Evolutionary conservation across 2,797 vertebrate species (phyloP).

Genomic region (Sebastes kiyomatsui): DNA sequence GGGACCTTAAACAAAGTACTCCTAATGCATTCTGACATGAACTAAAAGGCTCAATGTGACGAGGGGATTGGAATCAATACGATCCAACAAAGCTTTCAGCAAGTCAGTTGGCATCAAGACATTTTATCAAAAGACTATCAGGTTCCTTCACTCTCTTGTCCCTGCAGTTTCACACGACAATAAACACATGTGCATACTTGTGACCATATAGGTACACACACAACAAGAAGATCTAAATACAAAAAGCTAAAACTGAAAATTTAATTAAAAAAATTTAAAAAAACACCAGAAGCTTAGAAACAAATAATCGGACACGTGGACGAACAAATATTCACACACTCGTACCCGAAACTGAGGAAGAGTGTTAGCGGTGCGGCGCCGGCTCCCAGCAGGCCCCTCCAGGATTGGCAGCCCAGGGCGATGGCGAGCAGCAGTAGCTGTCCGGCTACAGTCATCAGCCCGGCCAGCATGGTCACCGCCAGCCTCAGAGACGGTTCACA

Average conservation of each 20-base stretch:
- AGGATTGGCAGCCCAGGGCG: conserved; percentile 88
- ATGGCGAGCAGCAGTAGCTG: conserved; percentile 89
- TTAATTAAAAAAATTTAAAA: background rate
- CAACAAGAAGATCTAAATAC: background rate
- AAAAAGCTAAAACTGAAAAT: background rate
- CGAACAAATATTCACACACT: background rate
- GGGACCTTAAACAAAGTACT: conserved; percentile 46
- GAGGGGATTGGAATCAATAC: conserved; percentile 68
- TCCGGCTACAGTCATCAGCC: conserved; percentile 86
- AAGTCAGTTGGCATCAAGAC: too few species aligned
- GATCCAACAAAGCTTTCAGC: conserved; percentile 51
- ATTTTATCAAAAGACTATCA: conserved; percentile 34
- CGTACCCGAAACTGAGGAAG: conserved; percentile 88
- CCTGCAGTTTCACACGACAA: background rate
- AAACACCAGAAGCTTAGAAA: background rate
- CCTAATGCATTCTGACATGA: conserved; percentile 59
- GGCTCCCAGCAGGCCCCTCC: conserved; percentile 88
- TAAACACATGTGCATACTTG: background rate
- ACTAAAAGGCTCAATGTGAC: conserved; percentile 54
- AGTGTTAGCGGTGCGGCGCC: conserved; percentile 88
- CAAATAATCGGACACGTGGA: background rate
- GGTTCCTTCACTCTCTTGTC: background rate
- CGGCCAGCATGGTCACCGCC: conserved; percentile 84
- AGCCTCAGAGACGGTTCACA: conserved; percentile 89
- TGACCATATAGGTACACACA: background rate